A percentile compares a stretch with the other conserved stretches of the same genome.
phyloP scores from a whole-genome alignment of 2,888 invertebrate genomes.

The Yponomeuta evonymella region DNA sequence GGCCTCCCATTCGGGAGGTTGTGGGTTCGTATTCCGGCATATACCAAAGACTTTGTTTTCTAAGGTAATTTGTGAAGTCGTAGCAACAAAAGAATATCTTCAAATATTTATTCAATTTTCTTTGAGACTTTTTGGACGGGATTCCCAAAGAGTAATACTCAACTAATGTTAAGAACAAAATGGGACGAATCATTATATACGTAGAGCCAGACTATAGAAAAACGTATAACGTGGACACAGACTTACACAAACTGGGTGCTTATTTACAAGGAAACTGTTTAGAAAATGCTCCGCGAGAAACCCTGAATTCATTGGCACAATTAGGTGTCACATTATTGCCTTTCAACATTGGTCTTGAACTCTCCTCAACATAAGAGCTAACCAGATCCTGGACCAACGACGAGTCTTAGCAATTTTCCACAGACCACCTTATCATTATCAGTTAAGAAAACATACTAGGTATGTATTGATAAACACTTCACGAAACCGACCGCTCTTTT shows the following conservation, averaged over 20 bases:
- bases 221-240: neutral
- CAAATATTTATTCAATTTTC: neutral
- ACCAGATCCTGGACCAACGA: neutral
- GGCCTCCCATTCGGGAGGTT: no score
- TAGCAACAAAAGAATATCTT: neutral
- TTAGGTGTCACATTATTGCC: no score
- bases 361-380: neutral
- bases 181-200: neutral
- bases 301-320: neutral
- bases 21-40: no score
- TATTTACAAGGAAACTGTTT: neutral
- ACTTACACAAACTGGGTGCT: neutral
- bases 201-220: neutral
- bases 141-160: neutral
- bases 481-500: neutral
- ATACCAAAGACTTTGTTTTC: no score
- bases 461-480: slow-evolving; percentile 6
- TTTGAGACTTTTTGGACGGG: neutral
- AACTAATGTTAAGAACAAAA: neutral
- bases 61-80: no score
- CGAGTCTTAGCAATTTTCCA: slow-evolving; percentile 6
- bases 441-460: neutral
- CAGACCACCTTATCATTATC: slow-evolving; percentile 9
- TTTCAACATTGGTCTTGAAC: no score
- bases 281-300: neutral